Conservation (phyloP, 1,140 invertebrate genomes). For the Heliconius congener region DNA sequence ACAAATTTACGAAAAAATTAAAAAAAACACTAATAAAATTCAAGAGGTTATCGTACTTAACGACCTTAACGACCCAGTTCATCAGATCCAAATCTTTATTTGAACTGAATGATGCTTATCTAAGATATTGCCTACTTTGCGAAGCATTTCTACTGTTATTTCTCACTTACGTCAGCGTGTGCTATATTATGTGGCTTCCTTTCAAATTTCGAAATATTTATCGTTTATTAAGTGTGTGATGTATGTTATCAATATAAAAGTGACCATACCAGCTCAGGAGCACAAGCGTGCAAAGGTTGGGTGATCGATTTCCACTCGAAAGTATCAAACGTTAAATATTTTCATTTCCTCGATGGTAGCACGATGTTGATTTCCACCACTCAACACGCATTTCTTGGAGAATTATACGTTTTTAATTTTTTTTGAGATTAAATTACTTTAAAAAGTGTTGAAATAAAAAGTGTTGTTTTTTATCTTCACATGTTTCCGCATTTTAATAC, state of each 20-base stretch:
- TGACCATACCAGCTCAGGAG: too few species aligned
- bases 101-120: constrained; percentile 6
- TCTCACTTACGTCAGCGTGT: constrained; percentile 13
- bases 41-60: neutral
- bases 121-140: constrained; percentile 6
- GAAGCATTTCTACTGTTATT: constrained; percentile 1
- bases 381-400: too few species aligned
- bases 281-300: too few species aligned
- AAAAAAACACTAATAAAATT: neutral
- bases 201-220: neutral
- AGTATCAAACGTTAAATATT: too few species aligned
- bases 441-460: too few species aligned
- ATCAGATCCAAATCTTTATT: constrained; percentile 17
- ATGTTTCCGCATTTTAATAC: neutral
- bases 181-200: constrained; percentile 12
- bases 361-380: too few species aligned
- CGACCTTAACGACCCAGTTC: constrained; percentile 1
- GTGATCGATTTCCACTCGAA: too few species aligned
- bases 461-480: too few species aligned
- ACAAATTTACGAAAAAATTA: neutral
- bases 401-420: too few species aligned
- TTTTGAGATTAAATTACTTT: too few species aligned
- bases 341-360: too few species aligned
- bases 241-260: too few species aligned
- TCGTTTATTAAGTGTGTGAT: neutral